Evolutionary conservation across 2,888 invertebrate species (phyloP), one percentile per base, ranked within the genome.

Genomic region (Lacanobia oleracea): DNA sequence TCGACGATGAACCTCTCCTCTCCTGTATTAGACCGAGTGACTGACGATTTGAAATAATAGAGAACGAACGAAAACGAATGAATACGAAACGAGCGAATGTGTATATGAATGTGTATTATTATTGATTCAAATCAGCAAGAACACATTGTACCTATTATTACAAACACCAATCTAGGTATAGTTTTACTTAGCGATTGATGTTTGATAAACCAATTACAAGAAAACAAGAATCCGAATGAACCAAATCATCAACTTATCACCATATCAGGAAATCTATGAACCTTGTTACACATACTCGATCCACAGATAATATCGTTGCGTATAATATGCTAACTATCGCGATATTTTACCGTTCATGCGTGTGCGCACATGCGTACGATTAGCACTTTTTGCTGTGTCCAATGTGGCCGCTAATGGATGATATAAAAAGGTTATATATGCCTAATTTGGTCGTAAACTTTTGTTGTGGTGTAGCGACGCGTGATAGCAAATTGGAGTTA

Each of bases 301-400:
- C 69, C 72, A 51, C 60, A 71, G 77, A 80, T 74, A 75, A 70
- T 78, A 80, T 83, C 73, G 61, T 66, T 79, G 77, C 68, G 76
- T 79, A 70, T 79, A 62, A 81, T 73, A 83, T 84, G 78, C 43
- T 79, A 82, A 84, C 73, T 63, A 77, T 27, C 54, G 66, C 64
- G 18, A 65, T 66, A 76, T 77, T 81, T 84, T 72, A 75, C 37
- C 67, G 60, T 73, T 65, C 59, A 61, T 72, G 75, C 64, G 62
- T 37, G 68, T 82, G 73, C 67, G 59, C 66, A 64, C 67, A 75
- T 70, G 73, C 70, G 75, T 73, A 37, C 76, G 18, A 75, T 79
- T 75, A 77, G 68, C 45, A 57, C 37, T 81, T 84, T 83, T 83
- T 83, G 48, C 70, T 23, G 33, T 45, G 18, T 57, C 21, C 51